Evolutionary conservation across 2,113 vertebrate species (phyloP).

Genomic region (Petromus typicus): DNA sequence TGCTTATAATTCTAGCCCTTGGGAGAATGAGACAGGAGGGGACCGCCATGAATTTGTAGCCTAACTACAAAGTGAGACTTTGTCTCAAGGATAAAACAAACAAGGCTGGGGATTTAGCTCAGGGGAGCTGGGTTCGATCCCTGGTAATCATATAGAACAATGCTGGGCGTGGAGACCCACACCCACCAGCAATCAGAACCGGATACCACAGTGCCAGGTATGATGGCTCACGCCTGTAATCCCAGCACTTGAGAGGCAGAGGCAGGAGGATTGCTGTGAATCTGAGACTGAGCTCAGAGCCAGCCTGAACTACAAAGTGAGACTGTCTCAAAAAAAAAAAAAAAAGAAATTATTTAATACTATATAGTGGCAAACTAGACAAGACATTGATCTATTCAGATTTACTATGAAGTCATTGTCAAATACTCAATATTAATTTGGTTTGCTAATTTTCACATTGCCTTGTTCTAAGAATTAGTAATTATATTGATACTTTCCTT

Average conservation of each 20-base stretch:
- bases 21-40: neutral
- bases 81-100: neutral
- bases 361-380: neutral
- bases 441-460: slow-evolving; percentile 42
- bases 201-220: no score
- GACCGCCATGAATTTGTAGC: neutral
- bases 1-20: neutral
- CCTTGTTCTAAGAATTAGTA: slow-evolving; percentile 40
- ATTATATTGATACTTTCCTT: slow-evolving; percentile 21
- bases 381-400: neutral
- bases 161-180: no score
- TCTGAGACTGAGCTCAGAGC: no score
- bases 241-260: neutral
- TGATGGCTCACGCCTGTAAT: no score
- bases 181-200: no score
- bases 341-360: neutral
- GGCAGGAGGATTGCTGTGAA: neutral
- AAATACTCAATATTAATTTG: slow-evolving; percentile 11
- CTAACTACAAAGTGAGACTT: neutral
- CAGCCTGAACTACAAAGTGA: neutral
- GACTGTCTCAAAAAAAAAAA: neutral
- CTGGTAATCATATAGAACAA: no score
- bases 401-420: slow-evolving; percentile 38
- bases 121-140: no score
- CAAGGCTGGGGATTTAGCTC: no score